Percentiles rank a stretch among this genome's conserved stretches.
phyloP scores from a whole-genome alignment of 2,113 vertebrate species.

The Apteryx mantelli region DNA sequence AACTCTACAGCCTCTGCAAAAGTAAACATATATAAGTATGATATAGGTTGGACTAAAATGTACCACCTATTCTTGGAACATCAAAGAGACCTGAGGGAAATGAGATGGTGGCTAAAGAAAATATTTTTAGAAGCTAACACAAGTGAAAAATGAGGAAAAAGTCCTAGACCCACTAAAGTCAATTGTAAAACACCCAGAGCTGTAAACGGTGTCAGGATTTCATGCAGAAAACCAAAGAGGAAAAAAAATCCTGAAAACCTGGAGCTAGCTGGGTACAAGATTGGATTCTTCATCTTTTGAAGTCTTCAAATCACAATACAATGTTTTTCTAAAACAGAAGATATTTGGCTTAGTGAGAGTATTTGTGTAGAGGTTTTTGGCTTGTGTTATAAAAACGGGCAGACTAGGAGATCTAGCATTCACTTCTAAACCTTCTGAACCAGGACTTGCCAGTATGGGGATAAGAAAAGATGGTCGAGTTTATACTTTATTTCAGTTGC shows the following conservation, averaged over 20 bases:
- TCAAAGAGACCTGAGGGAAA: neutral
- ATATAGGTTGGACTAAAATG: neutral
- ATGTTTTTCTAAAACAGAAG: neutral
- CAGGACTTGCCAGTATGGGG: neutral
- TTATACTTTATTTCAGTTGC: neutral
- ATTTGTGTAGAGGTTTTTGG: neutral
- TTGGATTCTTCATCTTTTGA: neutral
- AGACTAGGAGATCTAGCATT: neutral
- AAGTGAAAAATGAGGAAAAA: slow-evolving; percentile 1
- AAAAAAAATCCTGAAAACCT: neutral
- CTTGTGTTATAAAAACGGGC: neutral
- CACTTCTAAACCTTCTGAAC: neutral
- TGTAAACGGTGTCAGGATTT: neutral
- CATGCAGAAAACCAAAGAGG: neutral
- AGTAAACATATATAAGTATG: neutral
- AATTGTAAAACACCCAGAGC: neutral
- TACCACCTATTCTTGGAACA: neutral
- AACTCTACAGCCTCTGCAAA: neutral
- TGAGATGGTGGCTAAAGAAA: neutral
- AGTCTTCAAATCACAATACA: neutral
- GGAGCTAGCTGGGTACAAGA: neutral
- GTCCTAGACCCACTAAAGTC: neutral
- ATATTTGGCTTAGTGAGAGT: neutral
- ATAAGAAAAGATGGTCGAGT: neutral
- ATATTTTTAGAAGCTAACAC: neutral